These are phyloP conservation scores for Melanchra persicariae DNA, from an alignment of 2,888 invertebrate genomes.

Conservation along the genomic window DNA sequence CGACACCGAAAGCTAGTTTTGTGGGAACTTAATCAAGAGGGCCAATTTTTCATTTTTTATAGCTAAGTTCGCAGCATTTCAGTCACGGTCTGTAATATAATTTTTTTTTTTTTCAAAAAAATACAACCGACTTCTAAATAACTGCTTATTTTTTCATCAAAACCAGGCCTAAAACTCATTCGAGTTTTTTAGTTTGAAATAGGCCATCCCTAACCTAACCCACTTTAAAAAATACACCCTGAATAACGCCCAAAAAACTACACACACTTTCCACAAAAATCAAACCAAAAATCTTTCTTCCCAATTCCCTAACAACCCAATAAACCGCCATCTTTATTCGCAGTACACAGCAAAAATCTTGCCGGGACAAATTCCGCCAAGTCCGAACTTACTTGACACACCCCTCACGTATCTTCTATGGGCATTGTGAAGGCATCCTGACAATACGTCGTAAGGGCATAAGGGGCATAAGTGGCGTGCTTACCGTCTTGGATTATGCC, in stretches of 20 bases:
- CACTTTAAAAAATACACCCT: too few relatives aligned
- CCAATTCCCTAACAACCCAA: conserved; percentile 37
- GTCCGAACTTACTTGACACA: conserved; percentile 60
- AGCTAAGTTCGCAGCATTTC: too few relatives aligned
- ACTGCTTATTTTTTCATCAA: too few relatives aligned
- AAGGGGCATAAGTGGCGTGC: conserved; percentile 71
- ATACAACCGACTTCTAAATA: too few relatives aligned
- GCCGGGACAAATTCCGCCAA: conserved; percentile 59
- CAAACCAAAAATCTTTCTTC: conserved; percentile 24
- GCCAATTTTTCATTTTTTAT: too few relatives aligned
- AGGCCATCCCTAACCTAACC: too few relatives aligned
- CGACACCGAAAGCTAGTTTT: too few relatives aligned
- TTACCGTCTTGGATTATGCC: conserved; percentile 71
- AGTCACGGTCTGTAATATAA: too few relatives aligned
- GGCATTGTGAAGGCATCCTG: conserved; percentile 65
- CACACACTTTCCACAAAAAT: not conserved
- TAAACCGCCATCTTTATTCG: conserved; percentile 36
- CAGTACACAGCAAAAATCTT: conserved; percentile 47
- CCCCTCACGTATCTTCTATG: conserved; percentile 60
- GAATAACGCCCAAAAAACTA: not conserved
- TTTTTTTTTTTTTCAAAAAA: too few relatives aligned
- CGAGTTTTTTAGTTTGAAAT: too few relatives aligned
- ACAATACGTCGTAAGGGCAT: conserved; percentile 70
- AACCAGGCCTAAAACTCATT: too few relatives aligned
- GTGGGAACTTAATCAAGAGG: too few relatives aligned